Percentiles rank a stretch among this genome's conserved stretches.
phyloP scores from a whole-genome alignment of 2,113 vertebrate genomes.

The Probosciger aterrimus region DNA sequence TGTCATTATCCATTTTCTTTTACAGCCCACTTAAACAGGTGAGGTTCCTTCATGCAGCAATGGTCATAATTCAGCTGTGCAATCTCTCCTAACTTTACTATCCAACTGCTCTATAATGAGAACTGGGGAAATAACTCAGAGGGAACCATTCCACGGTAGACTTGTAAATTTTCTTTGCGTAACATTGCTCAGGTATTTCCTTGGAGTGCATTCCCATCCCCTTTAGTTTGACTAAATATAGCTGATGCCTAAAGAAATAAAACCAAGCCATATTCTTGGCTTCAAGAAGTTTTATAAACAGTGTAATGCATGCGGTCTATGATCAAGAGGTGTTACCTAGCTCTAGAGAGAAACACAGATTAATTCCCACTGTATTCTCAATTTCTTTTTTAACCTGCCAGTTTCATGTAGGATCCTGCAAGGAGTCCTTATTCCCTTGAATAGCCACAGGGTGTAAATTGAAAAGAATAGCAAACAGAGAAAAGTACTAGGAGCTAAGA shows the following conservation, averaged over 20 bases:
- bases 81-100: constrained; percentile 15
- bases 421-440: not conserved
- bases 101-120: constrained; percentile 8
- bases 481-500: not conserved
- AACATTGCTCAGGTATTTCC: not conserved
- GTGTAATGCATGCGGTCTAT: not conserved
- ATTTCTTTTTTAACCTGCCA: not conserved
- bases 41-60: not conserved
- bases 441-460: not conserved
- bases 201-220: not conserved
- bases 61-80: not conserved
- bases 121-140: constrained; percentile 34
- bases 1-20: constrained; percentile 49
- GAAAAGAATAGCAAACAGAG: not conserved
- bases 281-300: not conserved
- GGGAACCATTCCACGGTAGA: not conserved
- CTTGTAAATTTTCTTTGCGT: constrained; percentile 26
- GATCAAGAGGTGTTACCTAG: not conserved
- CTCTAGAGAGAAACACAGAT: not conserved
- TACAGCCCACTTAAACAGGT: constrained; percentile 45
- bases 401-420: not conserved
- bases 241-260: constrained; percentile 17
- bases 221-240: constrained; percentile 14
- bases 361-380: not conserved
- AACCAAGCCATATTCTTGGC: not conserved